These are phyloP conservation scores for Neosalanx taihuensis DNA, from an alignment of 2,797 vertebrate genomes.

Conservation along the genomic window DNA sequence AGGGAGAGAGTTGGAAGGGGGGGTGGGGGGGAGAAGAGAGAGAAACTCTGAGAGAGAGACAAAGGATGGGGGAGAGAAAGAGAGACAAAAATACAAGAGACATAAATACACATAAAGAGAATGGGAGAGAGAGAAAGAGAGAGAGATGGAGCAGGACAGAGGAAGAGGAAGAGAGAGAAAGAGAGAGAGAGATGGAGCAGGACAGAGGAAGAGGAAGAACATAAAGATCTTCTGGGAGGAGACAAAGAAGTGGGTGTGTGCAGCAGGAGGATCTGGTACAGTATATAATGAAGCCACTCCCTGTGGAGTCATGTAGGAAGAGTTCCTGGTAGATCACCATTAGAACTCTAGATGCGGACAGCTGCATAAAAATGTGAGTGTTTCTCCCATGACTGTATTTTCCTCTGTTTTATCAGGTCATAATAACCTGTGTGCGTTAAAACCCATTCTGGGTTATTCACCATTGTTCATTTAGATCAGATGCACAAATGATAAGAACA, in stretches of 20 bases:
- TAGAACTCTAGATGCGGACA: background rate
- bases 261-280: conserved; percentile 24
- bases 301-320: background rate
- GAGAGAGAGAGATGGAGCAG: conserved; percentile 32
- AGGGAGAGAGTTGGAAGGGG: conserved; percentile 17
- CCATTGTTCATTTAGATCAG: conserved; percentile 1
- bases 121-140: background rate
- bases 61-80: background rate
- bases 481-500: background rate
- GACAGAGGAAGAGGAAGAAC: background rate
- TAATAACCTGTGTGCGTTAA: background rate
- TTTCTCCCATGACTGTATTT: too few relatives aligned
- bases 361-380: background rate
- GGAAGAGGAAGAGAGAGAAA: conserved; percentile 30
- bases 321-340: background rate
- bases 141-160: background rate
- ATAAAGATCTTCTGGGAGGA: conserved; percentile 38
- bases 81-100: background rate
- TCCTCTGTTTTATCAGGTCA: background rate
- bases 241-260: conserved; percentile 25
- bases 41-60: background rate
- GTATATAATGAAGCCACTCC: background rate
- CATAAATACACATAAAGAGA: too few relatives aligned
- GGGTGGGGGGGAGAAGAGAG: too few relatives aligned
- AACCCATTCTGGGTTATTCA: background rate